Evolutionary conservation across 1,140 invertebrate species (phyloP).

Genomic region (Rhynchophorus ferrugineus): DNA sequence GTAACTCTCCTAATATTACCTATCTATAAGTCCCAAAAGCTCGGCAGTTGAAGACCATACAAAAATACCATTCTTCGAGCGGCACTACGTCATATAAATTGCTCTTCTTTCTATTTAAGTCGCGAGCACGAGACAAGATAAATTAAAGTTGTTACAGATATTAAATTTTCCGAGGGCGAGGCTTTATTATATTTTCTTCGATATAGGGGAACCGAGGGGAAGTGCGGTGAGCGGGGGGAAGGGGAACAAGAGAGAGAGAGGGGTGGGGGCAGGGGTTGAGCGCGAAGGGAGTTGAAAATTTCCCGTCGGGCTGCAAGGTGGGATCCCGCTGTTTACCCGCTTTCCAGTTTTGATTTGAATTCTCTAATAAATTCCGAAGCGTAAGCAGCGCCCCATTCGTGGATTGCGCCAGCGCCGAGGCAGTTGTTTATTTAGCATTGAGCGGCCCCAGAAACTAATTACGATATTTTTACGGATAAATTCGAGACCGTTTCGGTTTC

Average conservation of each 20-base stretch:
- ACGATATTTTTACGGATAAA: no score
- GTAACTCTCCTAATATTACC: no score
- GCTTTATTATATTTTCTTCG: conserved; percentile 21
- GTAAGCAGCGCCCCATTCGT: no score
- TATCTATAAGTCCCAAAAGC: no score
- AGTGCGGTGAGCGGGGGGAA: not conserved
- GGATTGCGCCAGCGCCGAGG: no score
- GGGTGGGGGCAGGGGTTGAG: not conserved
- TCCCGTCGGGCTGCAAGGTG: not conserved
- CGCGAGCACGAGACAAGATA: conserved; percentile 19
- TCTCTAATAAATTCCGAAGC: conserved; percentile 2
- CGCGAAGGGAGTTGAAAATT: not conserved
- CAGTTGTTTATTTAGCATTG: no score
- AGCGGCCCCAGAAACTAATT: no score
- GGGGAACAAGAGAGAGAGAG: not conserved
- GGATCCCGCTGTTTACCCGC: conserved; percentile 1
- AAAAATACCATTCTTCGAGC: conserved; percentile 3
- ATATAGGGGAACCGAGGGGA: not conserved
- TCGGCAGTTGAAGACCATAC: no score
- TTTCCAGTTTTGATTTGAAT: conserved; percentile 6
- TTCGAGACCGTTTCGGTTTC: no score
- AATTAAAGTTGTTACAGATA: conserved; percentile 25
- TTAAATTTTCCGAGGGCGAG: conserved; percentile 17
- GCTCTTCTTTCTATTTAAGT: conserved; percentile 18
- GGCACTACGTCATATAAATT: conserved; percentile 21